Base-by-base conservation (phyloP, 2,113 vertebrate genomes). In the Phainopepla nitens region DNA sequence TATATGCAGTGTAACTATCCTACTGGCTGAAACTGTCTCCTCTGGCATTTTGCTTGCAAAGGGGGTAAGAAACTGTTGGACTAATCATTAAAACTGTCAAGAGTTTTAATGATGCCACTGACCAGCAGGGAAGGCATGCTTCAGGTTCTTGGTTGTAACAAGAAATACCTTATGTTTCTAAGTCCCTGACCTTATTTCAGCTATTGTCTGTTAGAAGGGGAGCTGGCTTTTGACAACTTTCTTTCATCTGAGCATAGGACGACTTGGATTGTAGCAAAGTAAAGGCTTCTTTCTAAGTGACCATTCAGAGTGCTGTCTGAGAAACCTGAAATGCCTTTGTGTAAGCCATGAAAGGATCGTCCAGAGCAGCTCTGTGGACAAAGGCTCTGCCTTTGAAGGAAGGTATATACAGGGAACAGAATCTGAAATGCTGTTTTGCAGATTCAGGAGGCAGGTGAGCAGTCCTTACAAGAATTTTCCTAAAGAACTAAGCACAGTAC, bases 131-230 rank as follows among this genome's bases (percentile, higher is more conserved):
- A 60, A 89, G 54, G 57, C 41, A 28, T 25, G 14, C 42, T 28
- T 49, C 15, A 57, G 19, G 60, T 76, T 85, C 77, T 82, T 45
- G 44, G 35, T 64, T 92, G 50, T 42, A 44, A 36, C 16, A 87
- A 56, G 58, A 79, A 85, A 89, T 58, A 35, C 49, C 50, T 71
- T 76, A 33, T 15, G 16, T 66, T 96, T 87, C 64, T 23, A 20
- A 96, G 70, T 51, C 64, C 66, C 56, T 90, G 88, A 73, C 68
- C 57, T 94, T 76, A 45, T 90, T 94, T 81, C 68, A 95, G 70
- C n/a, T 81, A 94, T 54, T 96, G 71, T 65, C 61, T 87, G n/a
- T 42, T 23, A 50, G 60, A 93, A 69, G 64, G 23, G 36, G 76
- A 89, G 29, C 11, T 79, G 57, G 41, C 44, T 94, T 96, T 83